Evolutionary conservation across 2,113 vertebrate genomes (phyloP), one percentile per base, ranked within the genome.

Genomic region (Mohoua ochrocephala): DNA sequence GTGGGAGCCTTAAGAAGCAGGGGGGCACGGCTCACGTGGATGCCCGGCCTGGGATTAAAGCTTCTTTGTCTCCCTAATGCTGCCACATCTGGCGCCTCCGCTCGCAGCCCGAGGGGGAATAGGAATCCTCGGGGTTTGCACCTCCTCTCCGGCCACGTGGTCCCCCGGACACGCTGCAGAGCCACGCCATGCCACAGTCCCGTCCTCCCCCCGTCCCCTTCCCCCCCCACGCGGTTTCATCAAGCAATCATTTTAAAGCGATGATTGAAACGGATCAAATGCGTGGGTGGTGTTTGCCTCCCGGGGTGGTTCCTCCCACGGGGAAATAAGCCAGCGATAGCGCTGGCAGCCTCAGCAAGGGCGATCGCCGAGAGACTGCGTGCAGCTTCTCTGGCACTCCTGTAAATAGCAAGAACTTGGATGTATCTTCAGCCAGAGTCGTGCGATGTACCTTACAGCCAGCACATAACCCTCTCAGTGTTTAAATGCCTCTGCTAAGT

Each of bases 51-150:
- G 18, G 71, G 90, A 95, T 96, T 93, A 97, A 88, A 84, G 73
- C 77, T 94, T 84, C 79, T 87, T 97, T 91, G 56, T 84, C 83
- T 76, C 54, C 73, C 91, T 96, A 95, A 97, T 95, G 95, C 97
- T 78, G 87, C 95, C 91, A 94, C 95, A 95, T 96, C 93, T 91
- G 95, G 90, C 76, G 63, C 91, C 61, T 84, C 54, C 44, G 10
- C 57, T 65, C 11, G 45, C 84, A 84, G 81, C 78, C 71, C 11
- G 2, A 13, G 67, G 92, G 76, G 81, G 78, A 91, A 88, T 15
- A 85, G 88, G 92, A 85, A 74, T 94, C 87, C 91, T 73, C 33
- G 0, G 75, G 35, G 86, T 37, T 84, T 60, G 77, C 60, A 22
- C 91, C 87, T 97, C 93, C 86, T 91, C 95, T 73, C 8, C 4